Evolutionary conservation across 2,888 invertebrate genomes (phyloP), one percentile per base, ranked within the genome.

Genomic region (Pristionchus arcanus): DNA sequence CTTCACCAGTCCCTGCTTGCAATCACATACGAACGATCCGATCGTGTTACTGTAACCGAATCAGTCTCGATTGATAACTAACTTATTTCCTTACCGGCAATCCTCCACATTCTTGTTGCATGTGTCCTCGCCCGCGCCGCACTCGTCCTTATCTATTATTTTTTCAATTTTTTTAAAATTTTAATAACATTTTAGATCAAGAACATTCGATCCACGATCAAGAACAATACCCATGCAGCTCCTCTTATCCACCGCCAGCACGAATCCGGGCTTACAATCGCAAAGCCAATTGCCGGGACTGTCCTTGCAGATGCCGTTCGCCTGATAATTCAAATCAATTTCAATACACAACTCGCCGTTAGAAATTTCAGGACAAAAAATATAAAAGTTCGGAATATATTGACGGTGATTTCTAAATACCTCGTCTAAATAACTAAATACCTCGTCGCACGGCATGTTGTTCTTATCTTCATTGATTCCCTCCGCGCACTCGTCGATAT

Each of bases 81-180:
- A 31, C 21, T 85, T 85, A 59, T 34, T 7, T 59, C n/a, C 59
- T 59, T 37, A 85, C 84, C 84, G 37, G 49, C 90, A 90, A 31
- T 90, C 71, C 77, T 90, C 90, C 5, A 90, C 74, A 15, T 74
- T 81, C 25, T 77, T 59, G 37, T 90, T 90, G 59, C 90, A 90
- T 37, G 87, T 90, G 77, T 88, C 89, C 13, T 77, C 81, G 0
- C 90, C 90, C 11, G 55, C 71, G 19, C 37, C 34, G 21, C 90
- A 90, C n/a, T 90, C 90, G 84, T 85, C 84, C 2, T 2, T 59
- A 15, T 85, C 84, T 85, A 77, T 19, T 55, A 5, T 55, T 28
- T 59, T 9, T 85, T 13, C 21, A 9, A 21, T 28, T 5, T 85
- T 59, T 31, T 53, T 53, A 19, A 2, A 25, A n/a, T 59, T 59